Evolutionary conservation across 2,797 vertebrate species (phyloP), one percentile per base, ranked within the genome.

Genomic region (Sciurus vulgaris): DNA sequence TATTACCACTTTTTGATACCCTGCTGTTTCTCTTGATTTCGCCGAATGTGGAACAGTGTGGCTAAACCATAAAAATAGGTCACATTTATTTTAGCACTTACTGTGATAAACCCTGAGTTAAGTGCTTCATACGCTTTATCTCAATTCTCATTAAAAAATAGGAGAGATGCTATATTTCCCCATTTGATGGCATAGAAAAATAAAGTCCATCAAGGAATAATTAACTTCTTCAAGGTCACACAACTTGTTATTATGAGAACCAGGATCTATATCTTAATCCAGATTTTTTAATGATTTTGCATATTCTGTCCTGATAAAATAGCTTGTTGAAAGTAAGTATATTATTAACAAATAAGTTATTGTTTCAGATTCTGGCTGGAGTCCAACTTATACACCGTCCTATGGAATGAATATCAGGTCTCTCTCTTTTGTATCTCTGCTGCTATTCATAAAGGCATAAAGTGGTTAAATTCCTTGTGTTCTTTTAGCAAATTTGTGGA

Each of bases 251-350:
- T 13, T 88, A 30, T 30, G 38, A 86, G n/a, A 85, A 20, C 12
- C 18, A 65, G 49, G 56, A 86, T 86, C n/a, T 30, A 3, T 91
- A 96, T 88, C 78, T 18, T 93, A 94, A 94, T 17, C 10, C 26
- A 69, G 20, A 61, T 87, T 73, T 83, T 3, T 20, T 35, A 82
- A 81, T 61, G 79, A n/a, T 2, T 79, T 84, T 41, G 54, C 51
- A 67, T 14, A 20, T 13, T 63, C 12, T 85, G 2, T 26, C 33
- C 38, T 24, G 69, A 63, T 17, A 90, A 93, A 95, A 91, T 2
- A 91, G 18, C 13, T 93, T 88, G 18, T 73, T 59, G 35, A 44
- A 93, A 72, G 35, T 26, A 78, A 78, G 33, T 3, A 17, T 65
- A 47, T 59, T 44, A 38, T 38, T 38, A 77, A 76, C 51, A 91